phyloP scores from a whole-genome alignment of 2,888 invertebrate species.

The Penaeus monodon region DNA sequence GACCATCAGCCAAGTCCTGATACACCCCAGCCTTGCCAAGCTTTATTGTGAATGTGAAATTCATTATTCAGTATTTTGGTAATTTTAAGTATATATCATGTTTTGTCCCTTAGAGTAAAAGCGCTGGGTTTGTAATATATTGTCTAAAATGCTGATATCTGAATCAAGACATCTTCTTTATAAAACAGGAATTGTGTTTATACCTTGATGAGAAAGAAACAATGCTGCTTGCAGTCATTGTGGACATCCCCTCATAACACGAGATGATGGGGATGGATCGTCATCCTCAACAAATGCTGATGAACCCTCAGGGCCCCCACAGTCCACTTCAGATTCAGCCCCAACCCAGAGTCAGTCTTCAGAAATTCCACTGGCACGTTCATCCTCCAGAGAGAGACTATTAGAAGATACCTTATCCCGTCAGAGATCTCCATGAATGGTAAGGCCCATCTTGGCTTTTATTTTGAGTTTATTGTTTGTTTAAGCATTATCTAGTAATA shows the following conservation, averaged over 20 bases:
- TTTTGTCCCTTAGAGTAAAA: too few relatives aligned
- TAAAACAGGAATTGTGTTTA: conserved; percentile 82
- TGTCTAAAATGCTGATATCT: not conserved
- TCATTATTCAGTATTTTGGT: too few relatives aligned
- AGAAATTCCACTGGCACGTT: conserved; percentile 62
- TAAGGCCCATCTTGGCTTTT: not conserved
- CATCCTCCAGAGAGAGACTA: conserved; percentile 58
- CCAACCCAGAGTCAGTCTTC: conserved; percentile 62
- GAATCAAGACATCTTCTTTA: conserved; percentile 7
- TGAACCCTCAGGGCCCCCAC: conserved; percentile 71
- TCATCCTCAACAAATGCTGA: conserved; percentile 94
- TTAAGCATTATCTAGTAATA: not conserved
- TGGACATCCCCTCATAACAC: conserved; percentile 75
- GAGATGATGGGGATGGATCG: conserved; percentile 95
- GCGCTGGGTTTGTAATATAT: not conserved
- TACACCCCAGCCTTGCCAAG: too few relatives aligned
- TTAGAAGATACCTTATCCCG: conserved; percentile 49
- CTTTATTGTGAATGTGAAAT: too few relatives aligned
- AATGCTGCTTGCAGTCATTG: conserved; percentile 68
- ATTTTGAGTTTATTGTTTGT: too few relatives aligned
- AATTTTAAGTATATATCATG: too few relatives aligned
- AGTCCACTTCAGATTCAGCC: conserved; percentile 66
- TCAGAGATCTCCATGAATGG: conserved; percentile 64
- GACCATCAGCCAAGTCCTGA: too few relatives aligned
- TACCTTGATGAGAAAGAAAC: conserved; percentile 85